Evolutionary conservation across 2,888 invertebrate genomes (phyloP).

Genomic region (Tetragnatha montana): DNA sequence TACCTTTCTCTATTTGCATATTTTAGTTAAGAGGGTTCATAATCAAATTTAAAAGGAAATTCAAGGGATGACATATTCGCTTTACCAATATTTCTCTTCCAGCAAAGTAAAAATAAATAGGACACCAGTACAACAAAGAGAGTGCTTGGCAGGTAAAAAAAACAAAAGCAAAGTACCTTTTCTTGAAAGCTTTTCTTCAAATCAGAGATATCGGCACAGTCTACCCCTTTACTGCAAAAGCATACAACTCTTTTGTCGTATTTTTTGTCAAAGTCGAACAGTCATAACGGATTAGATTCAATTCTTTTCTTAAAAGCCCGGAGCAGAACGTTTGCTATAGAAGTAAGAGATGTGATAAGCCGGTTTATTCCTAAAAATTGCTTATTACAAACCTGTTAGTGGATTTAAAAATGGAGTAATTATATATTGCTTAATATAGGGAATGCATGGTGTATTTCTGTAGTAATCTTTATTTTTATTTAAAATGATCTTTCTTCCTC

Average conservation of each 20-base stretch:
- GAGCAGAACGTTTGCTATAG: background rate
- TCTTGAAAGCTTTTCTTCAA: conserved; percentile 29
- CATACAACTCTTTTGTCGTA: background rate
- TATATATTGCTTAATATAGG: too few relatives aligned
- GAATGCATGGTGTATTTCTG: too few relatives aligned
- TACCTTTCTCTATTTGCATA: too few relatives aligned
- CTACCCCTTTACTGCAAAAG: background rate
- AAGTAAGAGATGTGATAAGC: background rate
- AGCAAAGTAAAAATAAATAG: background rate
- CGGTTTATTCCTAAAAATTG: background rate
- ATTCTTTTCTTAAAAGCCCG: background rate
- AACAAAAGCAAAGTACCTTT: conserved; percentile 14
- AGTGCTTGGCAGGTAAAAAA: background rate
- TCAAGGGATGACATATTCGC: background rate
- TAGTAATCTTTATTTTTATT: too few relatives aligned
- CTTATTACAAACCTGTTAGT: too few relatives aligned
- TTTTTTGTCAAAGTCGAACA: background rate
- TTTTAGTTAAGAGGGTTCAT: background rate
- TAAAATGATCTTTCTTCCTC: too few relatives aligned
- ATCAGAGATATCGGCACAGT: background rate
- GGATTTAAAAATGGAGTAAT: too few relatives aligned
- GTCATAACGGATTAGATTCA: background rate
- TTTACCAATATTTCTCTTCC: conserved; percentile 15
- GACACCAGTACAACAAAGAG: background rate
- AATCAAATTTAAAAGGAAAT: background rate